Evolutionary conservation across 1,140 invertebrate species (phyloP), one percentile per base, ranked within the genome.

Genomic region (Drosophila funebris): DNA sequence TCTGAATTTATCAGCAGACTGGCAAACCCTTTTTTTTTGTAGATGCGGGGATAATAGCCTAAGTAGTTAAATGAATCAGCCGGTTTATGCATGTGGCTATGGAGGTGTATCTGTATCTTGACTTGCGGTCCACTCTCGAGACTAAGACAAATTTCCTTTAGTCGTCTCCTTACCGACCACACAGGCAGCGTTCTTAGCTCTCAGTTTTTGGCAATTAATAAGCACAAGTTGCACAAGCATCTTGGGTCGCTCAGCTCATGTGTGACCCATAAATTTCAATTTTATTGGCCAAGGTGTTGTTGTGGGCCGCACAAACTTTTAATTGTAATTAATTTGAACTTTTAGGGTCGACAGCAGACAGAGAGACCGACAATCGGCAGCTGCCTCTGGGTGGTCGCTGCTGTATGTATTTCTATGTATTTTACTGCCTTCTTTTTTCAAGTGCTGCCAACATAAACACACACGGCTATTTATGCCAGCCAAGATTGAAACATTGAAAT

Each of bases 261-360:
- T 87, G 82, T 82, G 83, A 73, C 75, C 84, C 83, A 88, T 88
- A 88, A 88, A 88, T 88, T 88, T 88, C 68, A 69, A 88, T 88
- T 87, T 88, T 79, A 88, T 83, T 88, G 76, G 84, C 84, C 78
- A 79, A 88, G 83, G 83, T 87, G 76, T 77, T 64, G 50, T 60
- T 24, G 27, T 37, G 16, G 29, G 29, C 16, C 29, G 29, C 18
- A 22, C 18, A 44, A 74, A 81, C 64, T 88, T 88, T 89, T 88
- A 83, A 88, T 88, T 88, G 84, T 88, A 73, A 88, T 88, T 88
- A 88, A 88, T 88, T 88, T 83, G 24, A 66, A 73, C 81, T 64
- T 56, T 63, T 43, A 44, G 22, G 14, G 67, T 44, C 39, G 43
- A 41, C 29, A 11, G 24, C 44, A 50, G 16, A 5, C 0, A 11